phyloP scores from a whole-genome alignment of 2,113 vertebrate species.

The Centropus unirufus region DNA sequence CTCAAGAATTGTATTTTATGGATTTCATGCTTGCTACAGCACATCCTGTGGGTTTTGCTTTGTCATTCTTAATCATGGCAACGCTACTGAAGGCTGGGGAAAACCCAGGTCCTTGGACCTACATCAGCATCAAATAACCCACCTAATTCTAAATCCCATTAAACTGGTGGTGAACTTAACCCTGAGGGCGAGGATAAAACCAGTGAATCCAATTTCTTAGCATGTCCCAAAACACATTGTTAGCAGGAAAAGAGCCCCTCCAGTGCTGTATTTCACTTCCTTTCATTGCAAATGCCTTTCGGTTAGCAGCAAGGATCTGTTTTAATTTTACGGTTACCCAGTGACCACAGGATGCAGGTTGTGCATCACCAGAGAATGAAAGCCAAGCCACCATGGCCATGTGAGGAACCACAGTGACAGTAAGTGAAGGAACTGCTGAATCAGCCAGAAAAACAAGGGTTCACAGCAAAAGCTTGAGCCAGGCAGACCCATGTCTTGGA shows the following conservation, averaged over 20 bases:
- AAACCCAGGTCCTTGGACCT: background rate
- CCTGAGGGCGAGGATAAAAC: accelerated
- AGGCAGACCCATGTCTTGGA: background rate
- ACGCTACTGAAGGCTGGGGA: background rate
- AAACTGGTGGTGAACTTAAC: background rate
- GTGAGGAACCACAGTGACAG: background rate
- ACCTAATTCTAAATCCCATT: background rate
- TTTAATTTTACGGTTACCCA: conserved; percentile 38
- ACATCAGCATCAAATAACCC: background rate
- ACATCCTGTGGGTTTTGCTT: background rate
- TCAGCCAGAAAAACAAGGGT: conserved; percentile 13
- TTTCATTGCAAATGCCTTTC: conserved; percentile 30
- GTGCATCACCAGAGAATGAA: conserved; percentile 39
- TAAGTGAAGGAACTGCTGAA: conserved; percentile 13
- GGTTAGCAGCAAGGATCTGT: conserved; percentile 49
- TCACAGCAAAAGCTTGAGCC: background rate
- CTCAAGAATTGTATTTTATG: background rate
- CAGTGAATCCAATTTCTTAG: conserved; percentile 3
- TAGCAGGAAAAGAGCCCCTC: background rate
- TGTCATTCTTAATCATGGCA: background rate
- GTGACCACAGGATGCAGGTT: conserved; percentile 41
- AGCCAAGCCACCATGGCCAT: background rate
- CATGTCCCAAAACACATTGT: background rate
- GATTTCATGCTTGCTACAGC: background rate
- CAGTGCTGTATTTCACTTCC: background rate